Base-by-base conservation (phyloP, 2,888 invertebrate genomes). In the Nomada lathburiana region DNA sequence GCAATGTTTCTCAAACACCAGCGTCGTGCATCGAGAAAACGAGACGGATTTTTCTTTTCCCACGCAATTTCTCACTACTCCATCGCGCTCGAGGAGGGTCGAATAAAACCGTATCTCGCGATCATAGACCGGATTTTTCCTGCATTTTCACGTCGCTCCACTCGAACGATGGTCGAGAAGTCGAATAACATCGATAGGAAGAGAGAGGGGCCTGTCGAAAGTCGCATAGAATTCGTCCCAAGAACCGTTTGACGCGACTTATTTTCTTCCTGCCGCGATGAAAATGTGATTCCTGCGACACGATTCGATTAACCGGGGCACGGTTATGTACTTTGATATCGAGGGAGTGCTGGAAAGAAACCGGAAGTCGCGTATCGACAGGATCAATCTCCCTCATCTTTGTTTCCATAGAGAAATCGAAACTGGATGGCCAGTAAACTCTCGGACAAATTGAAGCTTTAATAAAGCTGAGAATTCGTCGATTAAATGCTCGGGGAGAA, bases 221-320 rank as follows among this genome's bases (percentile, higher is more conserved):
- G 42, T 60, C 23, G 29, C 36, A 36, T 36, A 36, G 20, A 50
- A 64, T 57, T 44, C 13, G 42, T 23, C 18, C 13, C 13, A 13
- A 3, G 63, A 18, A 65, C 3, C 47, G 16, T 67, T 53, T 55
- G 20, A 13, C 53, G 52, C 13, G 13, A n/a, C 18, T 70, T 42
- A 13, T 29, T 47, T n/a, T 50, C 53, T 16, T 52, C n/a, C 18
- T 20, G 18, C 4, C 2, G 42, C 44, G 36, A 59, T 65, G 68
- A 52, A 52, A 69, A 69, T 47, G 29, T 18, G 42, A 23, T 70
- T 70, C 59, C n/a, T n/a, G 36, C 57, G 64, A 76, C 76, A 60
- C 70, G 65, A 76, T 76, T 64, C 77, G 65, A 80, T 77, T 50
- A 62, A 67, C 29, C 78, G n/a, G 42, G 60, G 47, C 47, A 59